phyloP scores from a whole-genome alignment of 2,113 vertebrate species.

The Anhinga anhinga region DNA sequence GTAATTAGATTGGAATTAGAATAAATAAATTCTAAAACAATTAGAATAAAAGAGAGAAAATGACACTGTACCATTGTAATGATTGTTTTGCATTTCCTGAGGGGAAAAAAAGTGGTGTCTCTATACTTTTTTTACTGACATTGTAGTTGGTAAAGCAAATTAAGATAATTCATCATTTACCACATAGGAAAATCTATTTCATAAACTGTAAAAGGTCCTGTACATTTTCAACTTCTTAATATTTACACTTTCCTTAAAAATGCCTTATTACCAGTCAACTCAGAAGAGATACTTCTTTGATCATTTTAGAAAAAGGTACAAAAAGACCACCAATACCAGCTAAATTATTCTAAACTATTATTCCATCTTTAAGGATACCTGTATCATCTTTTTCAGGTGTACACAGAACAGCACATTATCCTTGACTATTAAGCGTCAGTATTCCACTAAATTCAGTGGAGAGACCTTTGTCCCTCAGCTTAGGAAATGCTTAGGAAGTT shows the following conservation, averaged over 20 bases:
- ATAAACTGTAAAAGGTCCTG: not conserved
- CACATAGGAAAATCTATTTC: not conserved
- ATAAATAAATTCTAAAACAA: too few species aligned
- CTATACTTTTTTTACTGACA: not conserved
- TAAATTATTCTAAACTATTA: not conserved
- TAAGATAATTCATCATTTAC: not conserved
- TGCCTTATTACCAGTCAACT: not conserved
- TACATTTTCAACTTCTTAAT: not conserved
- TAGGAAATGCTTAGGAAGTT: not conserved
- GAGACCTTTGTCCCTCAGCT: not conserved
- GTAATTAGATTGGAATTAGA: not conserved
- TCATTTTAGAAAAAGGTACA: not conserved
- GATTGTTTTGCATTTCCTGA: not conserved
- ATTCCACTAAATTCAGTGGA: not conserved
- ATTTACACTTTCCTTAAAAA: not conserved
- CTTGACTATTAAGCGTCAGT: not conserved
- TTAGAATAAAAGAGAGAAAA: not conserved
- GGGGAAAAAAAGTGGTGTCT: not conserved
- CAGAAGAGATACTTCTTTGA: not conserved
- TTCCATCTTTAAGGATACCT: not conserved
- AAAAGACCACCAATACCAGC: not conserved
- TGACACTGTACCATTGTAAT: not conserved
- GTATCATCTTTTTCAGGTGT: not conserved
- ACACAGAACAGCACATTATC: not conserved
- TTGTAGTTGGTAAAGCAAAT: not conserved